These are phyloP conservation scores for Pteruthius melanotis DNA, from an alignment of 2,113 vertebrate species.

Conservation along the genomic window DNA sequence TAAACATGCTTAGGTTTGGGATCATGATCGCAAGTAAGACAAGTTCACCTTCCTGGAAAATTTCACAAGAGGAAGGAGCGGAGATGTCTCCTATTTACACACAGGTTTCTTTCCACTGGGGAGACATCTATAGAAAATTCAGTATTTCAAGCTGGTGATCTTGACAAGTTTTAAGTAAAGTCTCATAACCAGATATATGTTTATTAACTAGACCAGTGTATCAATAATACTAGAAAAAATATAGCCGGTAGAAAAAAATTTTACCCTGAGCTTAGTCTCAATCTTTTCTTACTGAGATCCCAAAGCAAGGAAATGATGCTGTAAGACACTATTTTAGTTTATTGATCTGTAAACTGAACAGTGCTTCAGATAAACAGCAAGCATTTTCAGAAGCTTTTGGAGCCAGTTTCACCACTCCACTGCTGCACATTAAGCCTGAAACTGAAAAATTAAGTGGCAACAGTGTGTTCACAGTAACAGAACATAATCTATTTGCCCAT, in stretches of 20 bases:
- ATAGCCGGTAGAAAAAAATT: neutral
- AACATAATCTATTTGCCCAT: neutral
- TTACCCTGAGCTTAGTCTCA: neutral
- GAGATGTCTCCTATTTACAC: neutral
- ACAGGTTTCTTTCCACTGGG: neutral
- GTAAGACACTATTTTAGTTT: neutral
- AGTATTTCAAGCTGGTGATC: neutral
- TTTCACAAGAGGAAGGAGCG: neutral
- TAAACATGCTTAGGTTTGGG: neutral
- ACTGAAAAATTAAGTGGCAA: neutral
- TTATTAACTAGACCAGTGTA: neutral
- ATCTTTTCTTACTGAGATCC: neutral
- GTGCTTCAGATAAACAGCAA: neutral
- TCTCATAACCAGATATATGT: neutral
- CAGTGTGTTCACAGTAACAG: neutral
- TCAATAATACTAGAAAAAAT: neutral
- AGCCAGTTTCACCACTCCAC: neutral
- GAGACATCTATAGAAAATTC: neutral
- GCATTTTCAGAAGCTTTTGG: neutral
- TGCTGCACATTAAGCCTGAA: neutral
- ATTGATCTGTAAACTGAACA: neutral
- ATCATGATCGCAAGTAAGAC: neutral
- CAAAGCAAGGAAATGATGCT: neutral
- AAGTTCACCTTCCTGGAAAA: neutral
- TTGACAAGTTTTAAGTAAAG: neutral